Base-by-base conservation (phyloP, 1,140 invertebrate genomes). In the Sycobia sp. region DNA sequence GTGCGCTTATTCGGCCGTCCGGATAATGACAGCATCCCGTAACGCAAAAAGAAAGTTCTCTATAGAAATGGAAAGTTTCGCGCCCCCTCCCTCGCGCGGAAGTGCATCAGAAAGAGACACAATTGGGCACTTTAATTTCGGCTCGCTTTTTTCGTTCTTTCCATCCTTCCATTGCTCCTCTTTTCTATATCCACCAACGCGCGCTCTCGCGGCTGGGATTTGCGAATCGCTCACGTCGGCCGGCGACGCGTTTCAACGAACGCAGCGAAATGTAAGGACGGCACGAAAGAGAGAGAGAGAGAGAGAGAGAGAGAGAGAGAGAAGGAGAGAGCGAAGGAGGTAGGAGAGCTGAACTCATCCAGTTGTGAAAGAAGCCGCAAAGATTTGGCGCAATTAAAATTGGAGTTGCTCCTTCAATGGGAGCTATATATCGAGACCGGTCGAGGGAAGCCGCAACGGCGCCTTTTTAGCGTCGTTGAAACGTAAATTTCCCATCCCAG, bases 331-430 rank as follows among this genome's bases (percentile, higher is more conserved):
- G 13, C 11, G 57, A 29, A 39, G 9, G 9, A 41, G 11, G 18
- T 4, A 22, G 20, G 44, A 8, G 18, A 4, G 41, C 22, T 22
- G 23, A 38, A 41, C 32, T 29, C 47, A 11, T n/a, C 1, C 32
- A 13, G 34, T 47, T 44, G 67, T 46, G n/a, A 71, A 71, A 71
- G 69, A 67, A 72, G 66, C 66, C 69, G 50, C 46, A 22, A 51
- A 54, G 62, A 73, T 73, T 71, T 66, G 62, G 66, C 54, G 65
- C 71, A 73, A 73, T 73, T 73, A 73, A 73, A 73, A 73, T 58
- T 63, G 36, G 47, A 16, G 51, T 13, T 53, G n/a, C n/a, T 27
- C 58, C 58, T 41, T 51, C 9, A 16, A n/a, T 29, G n/a, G n/a
- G 14, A 41, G 22, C 47, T 32, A 32, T 27, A 51, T 50, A 16